Percentiles rank a stretch among this genome's conserved stretches.
Evolutionary conservation across 2,113 vertebrate genomes (phyloP).

Genomic region (Potamarius usumacintae): DNA sequence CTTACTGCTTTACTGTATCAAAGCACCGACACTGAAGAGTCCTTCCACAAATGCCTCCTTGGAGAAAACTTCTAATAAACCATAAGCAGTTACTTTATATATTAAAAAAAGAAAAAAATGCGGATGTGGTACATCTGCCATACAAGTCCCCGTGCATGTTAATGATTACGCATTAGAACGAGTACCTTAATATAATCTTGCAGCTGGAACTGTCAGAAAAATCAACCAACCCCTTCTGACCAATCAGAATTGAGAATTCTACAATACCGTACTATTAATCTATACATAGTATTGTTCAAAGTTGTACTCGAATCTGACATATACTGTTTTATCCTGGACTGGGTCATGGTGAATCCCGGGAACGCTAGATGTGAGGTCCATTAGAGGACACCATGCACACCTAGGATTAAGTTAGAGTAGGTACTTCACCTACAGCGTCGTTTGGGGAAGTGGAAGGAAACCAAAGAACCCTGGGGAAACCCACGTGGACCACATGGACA

Average conservation of each 20-base stretch:
- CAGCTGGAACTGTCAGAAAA: background rate
- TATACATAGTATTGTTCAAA: background rate
- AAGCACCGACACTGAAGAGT: too few relatives aligned
- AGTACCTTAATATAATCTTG: background rate
- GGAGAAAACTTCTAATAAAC: background rate
- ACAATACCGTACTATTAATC: background rate
- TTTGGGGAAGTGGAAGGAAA: background rate
- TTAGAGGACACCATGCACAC: too few relatives aligned
- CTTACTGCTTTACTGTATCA: too few relatives aligned
- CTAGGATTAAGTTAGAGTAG: too few relatives aligned
- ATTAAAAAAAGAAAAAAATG: too few relatives aligned
- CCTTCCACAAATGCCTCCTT: background rate
- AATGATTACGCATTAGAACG: background rate
- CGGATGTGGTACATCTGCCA: too few relatives aligned
- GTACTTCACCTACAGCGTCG: too few relatives aligned
- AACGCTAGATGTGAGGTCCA: too few relatives aligned
- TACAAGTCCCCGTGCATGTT: too few relatives aligned
- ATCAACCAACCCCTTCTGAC: background rate
- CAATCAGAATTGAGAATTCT: background rate
- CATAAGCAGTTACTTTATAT: background rate
- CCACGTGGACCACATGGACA: background rate
- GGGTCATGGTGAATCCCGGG: too few relatives aligned
- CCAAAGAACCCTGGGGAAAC: background rate
- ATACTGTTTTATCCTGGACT: too few relatives aligned
- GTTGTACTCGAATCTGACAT: background rate